Evolutionary conservation across 1,140 invertebrate genomes (phyloP), one percentile per base, ranked within the genome.

Genomic region (Leptopilina boulardi): DNA sequence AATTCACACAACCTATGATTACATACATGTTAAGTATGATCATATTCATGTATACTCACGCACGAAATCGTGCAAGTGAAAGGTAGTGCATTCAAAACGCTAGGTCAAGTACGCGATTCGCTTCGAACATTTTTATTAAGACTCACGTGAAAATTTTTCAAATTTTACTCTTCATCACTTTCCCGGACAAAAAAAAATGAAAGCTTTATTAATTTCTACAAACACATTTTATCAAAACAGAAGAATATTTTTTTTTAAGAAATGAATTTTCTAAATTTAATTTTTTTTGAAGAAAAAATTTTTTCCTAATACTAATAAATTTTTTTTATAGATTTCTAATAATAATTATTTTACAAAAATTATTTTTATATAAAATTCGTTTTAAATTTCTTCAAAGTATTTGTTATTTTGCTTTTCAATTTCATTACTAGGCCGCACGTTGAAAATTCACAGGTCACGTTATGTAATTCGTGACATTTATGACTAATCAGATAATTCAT

Each of bases 41-140:
- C 19, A 71, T 66, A 74, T 72, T 77, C 54, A 42, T 38, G 70
- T 71, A 74, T 70, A 75, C 18, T 34, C 34, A 73, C 13, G 77
- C 75, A 71, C 66, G 77, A 76, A 79, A 81, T 81, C 78, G 23
- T 21, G 77, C 59, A 75, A 85, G 81, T 82, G 83, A 85, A 86
- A 86, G 79, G 81, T 80, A 84, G 76, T 80, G 76, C 73, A 76
- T 78, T 80, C 78, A 76, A n/a, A 78, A 73, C 76, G 83, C 83
- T 85, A 85, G 80, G 83, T 86, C 85, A 86, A 84, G 82, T 84
- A 85, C 82, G 80, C 44, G 44, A 47, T 77, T 75, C 41, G 74
- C 44, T 78, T 74, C 51, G 77, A 15, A 15, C 56, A 4, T n/a
- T n/a, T n/a, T n/a, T n/a, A n/a, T 13, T 26, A 21, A 66, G 56